Evolutionary conservation across 2,113 vertebrate genomes (phyloP).

Genomic region (Chrysochloris asiatica): DNA sequence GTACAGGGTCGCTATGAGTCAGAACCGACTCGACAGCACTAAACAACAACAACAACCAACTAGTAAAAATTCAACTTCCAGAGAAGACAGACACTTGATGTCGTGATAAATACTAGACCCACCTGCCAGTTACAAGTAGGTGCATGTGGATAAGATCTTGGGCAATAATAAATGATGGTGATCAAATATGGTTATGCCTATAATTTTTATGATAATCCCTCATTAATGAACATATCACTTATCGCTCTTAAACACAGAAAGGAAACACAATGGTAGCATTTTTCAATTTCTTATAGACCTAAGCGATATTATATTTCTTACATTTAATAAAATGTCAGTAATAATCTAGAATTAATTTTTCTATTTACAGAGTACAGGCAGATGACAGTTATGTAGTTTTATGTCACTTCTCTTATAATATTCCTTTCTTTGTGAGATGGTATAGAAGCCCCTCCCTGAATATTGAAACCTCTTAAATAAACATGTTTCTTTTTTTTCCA

Average conservation of each 20-base stretch:
- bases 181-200: background rate
- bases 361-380: background rate
- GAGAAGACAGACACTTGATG: background rate
- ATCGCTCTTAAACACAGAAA: background rate
- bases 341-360: background rate
- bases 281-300: background rate
- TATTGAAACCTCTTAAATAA: background rate
- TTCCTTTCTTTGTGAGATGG: background rate
- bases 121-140: background rate
- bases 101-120: background rate
- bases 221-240: background rate
- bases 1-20: no score
- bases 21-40: no score
- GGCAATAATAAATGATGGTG: background rate
- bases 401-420: background rate
- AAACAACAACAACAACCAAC: no score
- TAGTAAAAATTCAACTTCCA: background rate
- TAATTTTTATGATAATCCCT: background rate
- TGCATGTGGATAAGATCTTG: background rate
- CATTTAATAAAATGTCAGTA: background rate
- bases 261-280: background rate
- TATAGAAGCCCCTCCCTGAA: background rate
- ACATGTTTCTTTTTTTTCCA: background rate
- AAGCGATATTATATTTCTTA: background rate
- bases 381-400: background rate